These are phyloP conservation scores for Cinclus mexicanus DNA, from an alignment of 2,113 vertebrate species.

Conservation along the genomic window DNA sequence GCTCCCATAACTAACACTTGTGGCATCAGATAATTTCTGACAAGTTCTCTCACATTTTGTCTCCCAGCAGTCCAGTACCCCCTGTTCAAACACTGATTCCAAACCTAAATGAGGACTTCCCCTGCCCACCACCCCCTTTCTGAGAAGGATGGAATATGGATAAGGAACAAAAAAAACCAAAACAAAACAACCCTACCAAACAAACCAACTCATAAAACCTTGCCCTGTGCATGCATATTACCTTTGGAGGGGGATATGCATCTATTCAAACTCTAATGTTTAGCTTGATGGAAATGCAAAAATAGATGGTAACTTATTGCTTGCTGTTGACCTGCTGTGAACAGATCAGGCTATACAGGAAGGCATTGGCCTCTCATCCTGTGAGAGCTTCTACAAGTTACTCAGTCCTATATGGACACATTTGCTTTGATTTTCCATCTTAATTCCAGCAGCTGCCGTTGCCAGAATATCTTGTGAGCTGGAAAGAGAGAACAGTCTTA, in stretches of 20 bases:
- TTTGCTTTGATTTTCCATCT: neutral
- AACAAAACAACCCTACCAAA: neutral
- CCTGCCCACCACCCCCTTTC: accelerated
- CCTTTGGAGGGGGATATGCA: neutral
- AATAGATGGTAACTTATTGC: neutral
- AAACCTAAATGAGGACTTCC: neutral
- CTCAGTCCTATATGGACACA: neutral
- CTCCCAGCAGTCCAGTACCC: no score
- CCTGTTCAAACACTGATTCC: neutral
- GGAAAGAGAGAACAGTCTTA: neutral
- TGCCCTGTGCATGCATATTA: neutral
- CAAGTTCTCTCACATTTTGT: neutral
- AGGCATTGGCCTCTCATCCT: neutral
- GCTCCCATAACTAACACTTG: neutral
- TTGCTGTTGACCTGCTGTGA: neutral
- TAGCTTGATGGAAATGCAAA: neutral
- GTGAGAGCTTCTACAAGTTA: neutral
- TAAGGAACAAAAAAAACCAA: neutral
- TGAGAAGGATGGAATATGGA: neutral
- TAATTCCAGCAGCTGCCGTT: neutral
- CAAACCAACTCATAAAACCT: neutral
- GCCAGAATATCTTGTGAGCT: neutral
- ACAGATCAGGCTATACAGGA: neutral
- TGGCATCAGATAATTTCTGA: neutral
- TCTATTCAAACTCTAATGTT: neutral